Base-by-base conservation (phyloP, 2,797 vertebrate species). In the Hoplostethus atlanticus region DNA sequence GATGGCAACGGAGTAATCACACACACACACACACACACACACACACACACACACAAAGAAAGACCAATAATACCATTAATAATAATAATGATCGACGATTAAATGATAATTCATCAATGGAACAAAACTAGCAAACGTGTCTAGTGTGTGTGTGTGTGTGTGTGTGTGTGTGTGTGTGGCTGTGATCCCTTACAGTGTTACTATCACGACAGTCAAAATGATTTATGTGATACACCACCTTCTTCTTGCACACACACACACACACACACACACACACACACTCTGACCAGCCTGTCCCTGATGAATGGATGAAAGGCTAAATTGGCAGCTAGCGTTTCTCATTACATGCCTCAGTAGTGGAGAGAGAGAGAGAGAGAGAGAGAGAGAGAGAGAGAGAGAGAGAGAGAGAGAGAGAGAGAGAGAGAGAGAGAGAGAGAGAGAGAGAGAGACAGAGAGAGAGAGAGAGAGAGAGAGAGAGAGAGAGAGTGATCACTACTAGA, bases 261-360 rank as follows among this genome's bases (percentile, higher is more conserved):
- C 52, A 64, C 63, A 75, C 55, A 42, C 46, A 36, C 48, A 15
- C 52, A 51, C 71, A 63, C 53, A 57, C 46, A 15, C 52, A 61
- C 63, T 69, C 55, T 60, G 34, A 38, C 15, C 51, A 38, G 73
- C 60, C 55, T 55, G n/a, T 21, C 21, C 21, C 21, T 21, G 21
- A 52, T 76, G 74, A 78, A 82, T 77, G 64, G 68, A 72, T 63
- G 65, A 70, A 74, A 38, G 21, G 30, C 31, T 58, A 51, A 84
- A 84, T 73, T 63, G 79, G 53, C 70, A 74, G 66, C 73, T 10
- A 62, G 71, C 65, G 82, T 79, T 70, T 79, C 71, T 70, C 56
- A 89, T 86, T 88, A 82, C 76, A 77, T 66, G 68, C 68, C 52
- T 83, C 59, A 71, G 68, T 42, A 71, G 74, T 38, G 53, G 69